Percentiles rank a stretch among this genome's conserved stretches.
These are phyloP conservation scores for Meloe dianella DNA, from an alignment of 2,888 invertebrate species.

Conservation along the genomic window DNA sequence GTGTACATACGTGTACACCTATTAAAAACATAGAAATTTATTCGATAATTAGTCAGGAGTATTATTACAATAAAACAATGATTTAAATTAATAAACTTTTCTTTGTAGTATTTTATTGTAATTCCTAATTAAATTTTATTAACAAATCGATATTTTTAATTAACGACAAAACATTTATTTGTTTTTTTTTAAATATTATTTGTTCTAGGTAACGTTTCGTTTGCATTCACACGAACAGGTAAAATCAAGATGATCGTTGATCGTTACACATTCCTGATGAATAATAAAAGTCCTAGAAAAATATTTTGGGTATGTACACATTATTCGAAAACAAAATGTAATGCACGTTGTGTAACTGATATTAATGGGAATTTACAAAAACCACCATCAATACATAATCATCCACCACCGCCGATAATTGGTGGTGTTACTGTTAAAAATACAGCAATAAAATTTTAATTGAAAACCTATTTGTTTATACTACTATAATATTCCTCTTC, in stretches of 20 bases:
- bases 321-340: constrained; percentile 48
- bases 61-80: constrained; percentile 5
- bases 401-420: constrained; percentile 17
- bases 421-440: not conserved
- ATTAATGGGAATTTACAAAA: constrained; percentile 9
- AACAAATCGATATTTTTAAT: not conserved
- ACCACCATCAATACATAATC: constrained; percentile 21
- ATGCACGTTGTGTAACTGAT: constrained; percentile 34
- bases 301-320: constrained; percentile 50
- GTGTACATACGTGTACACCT: constrained; percentile 44
- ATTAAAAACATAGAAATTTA: constrained; percentile 25
- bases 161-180: not conserved
- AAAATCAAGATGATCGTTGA: constrained; percentile 44
- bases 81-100: not conserved
- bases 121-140: not conserved
- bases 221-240: constrained; percentile 41
- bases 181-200: not conserved
- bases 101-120: not conserved
- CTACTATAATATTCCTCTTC: constrained; percentile 94
- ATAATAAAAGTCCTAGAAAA: constrained; percentile 39
- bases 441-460: not conserved
- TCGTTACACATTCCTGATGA: constrained; percentile 46
- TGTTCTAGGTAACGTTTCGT: constrained; percentile 11
- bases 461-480: constrained; percentile 69
- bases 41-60: constrained; percentile 43